Evolutionary conservation across 1,140 invertebrate genomes (phyloP).

Genomic region (Drosophila virilis): DNA sequence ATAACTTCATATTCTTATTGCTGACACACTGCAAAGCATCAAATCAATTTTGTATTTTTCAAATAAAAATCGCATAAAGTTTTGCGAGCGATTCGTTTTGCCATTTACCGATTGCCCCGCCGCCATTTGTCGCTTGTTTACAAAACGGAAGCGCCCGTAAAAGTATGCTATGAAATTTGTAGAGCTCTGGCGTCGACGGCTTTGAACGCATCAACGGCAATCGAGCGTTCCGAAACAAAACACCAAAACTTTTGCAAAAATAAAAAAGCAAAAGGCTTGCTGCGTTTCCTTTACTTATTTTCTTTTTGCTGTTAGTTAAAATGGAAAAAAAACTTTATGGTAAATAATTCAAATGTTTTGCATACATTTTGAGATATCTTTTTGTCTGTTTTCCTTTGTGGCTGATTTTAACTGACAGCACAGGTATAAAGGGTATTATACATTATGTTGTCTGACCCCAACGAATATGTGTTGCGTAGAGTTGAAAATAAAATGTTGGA

Average conservation of each 20-base stretch:
- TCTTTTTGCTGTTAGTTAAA: conserved; percentile 24
- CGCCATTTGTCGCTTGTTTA: conserved; percentile 51
- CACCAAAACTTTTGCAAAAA: conserved; percentile 32
- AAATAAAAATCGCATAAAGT: conserved; percentile 76
- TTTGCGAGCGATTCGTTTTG: conserved; percentile 30
- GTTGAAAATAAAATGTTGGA: too few species aligned
- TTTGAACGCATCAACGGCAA: conserved; percentile 70
- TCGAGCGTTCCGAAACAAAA: conserved; percentile 50
- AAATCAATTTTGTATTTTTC: conserved; percentile 76
- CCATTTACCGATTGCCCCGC: conserved; percentile 9
- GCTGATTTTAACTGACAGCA: conserved; percentile 12
- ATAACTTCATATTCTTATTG: not conserved
- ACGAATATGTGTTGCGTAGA: too few species aligned
- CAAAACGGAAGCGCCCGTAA: conserved; percentile 72
- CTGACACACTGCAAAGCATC: conserved; percentile 25
- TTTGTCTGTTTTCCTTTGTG: conserved; percentile 33
- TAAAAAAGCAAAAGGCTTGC: conserved; percentile 13
- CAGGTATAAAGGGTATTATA: not conserved
- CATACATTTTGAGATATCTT: conserved; percentile 36
- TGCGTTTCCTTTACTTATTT: conserved; percentile 11
- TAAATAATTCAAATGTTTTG: conserved; percentile 76
- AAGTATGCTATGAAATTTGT: conserved; percentile 79
- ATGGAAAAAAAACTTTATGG: conserved; percentile 59
- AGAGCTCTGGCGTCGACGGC: conserved; percentile 43
- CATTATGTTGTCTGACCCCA: not conserved